Percentiles rank a stretch among this genome's conserved stretches.
These are phyloP conservation scores for Hippocampus abdominalis DNA, from an alignment of 2,113 vertebrate species.

Conservation along the genomic window DNA sequence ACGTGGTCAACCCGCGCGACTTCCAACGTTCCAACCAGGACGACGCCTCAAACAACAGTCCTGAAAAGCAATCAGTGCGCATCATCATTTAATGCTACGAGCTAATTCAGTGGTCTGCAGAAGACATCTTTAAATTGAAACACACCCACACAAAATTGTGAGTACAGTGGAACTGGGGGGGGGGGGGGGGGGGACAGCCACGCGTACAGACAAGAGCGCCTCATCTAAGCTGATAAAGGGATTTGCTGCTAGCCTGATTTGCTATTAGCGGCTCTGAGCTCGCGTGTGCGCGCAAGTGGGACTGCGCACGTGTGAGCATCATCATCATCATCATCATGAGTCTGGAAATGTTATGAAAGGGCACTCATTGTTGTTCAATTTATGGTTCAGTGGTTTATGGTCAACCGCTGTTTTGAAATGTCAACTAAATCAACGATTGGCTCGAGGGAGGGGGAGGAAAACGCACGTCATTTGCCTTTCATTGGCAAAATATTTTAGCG, in stretches of 20 bases:
- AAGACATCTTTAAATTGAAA: no score
- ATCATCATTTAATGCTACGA: neutral
- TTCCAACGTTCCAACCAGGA: neutral
- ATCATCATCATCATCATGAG: neutral
- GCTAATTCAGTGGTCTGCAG: neutral
- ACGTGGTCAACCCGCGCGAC: neutral
- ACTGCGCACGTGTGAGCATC: neutral
- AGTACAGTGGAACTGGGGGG: neutral
- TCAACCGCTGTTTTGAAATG: no score
- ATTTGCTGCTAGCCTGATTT: constrained; percentile 49
- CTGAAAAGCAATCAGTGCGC: neutral
- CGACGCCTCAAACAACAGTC: neutral
- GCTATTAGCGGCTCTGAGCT: constrained; percentile 37
- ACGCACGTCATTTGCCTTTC: no score
- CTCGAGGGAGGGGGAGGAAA: no score
- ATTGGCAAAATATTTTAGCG: no score
- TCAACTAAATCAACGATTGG: no score
- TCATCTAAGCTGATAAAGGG: constrained; percentile 58
- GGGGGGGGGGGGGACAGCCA: no score
- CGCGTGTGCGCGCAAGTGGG: neutral
- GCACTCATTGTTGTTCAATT: neutral
- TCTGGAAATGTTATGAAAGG: neutral
- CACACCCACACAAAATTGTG: neutral
- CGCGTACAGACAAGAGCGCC: neutral
- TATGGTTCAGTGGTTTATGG: neutral